These are phyloP conservation scores for Caerostris extrusa DNA, from an alignment of 1,140 invertebrate genomes.

Conservation along the genomic window DNA sequence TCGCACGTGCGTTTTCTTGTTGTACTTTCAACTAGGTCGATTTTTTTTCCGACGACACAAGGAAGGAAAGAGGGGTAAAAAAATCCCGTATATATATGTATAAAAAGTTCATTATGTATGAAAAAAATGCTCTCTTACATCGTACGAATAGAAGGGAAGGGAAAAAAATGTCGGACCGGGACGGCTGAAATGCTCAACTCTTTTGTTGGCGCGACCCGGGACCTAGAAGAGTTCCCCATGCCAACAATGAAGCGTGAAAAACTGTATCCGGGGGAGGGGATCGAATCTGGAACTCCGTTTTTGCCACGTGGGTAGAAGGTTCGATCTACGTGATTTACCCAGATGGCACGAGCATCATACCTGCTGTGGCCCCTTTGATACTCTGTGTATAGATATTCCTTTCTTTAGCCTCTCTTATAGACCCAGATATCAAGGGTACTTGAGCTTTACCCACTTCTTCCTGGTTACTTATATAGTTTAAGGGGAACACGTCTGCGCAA, in stretches of 20 bases:
- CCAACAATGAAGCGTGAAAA: conserved; percentile 51
- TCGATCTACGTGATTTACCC: conserved; percentile 65
- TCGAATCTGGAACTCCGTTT: conserved; percentile 58
- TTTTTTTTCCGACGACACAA: conserved; percentile 34
- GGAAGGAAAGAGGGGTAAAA: neutral
- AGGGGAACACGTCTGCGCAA: conserved; percentile 33
- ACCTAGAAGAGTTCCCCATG: conserved; percentile 55
- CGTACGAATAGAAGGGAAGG: conserved; percentile 44
- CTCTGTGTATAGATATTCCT: conserved; percentile 34
- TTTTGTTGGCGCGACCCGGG: conserved; percentile 71
- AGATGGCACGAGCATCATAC: conserved; percentile 68
- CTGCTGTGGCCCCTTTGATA: conserved; percentile 49
- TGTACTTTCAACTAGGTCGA: conserved; percentile 60
- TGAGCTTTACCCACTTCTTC: conserved; percentile 56
- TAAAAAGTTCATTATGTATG: conserved; percentile 62
- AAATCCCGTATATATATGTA: conserved; percentile 15
- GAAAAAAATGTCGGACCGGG: conserved; percentile 28
- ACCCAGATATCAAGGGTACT: conserved; percentile 62
- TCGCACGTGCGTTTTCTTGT: conserved; percentile 61
- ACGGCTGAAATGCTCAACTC: conserved; percentile 70
- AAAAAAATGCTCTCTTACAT: conserved; percentile 54
- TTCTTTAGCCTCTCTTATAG: conserved; percentile 50
- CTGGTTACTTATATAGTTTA: conserved; percentile 49
- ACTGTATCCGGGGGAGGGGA: conserved; percentile 57
- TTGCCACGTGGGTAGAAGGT: conserved; percentile 58